Conservation (phyloP, 2,888 invertebrate genomes). For the Geotrupes spiniger region DNA sequence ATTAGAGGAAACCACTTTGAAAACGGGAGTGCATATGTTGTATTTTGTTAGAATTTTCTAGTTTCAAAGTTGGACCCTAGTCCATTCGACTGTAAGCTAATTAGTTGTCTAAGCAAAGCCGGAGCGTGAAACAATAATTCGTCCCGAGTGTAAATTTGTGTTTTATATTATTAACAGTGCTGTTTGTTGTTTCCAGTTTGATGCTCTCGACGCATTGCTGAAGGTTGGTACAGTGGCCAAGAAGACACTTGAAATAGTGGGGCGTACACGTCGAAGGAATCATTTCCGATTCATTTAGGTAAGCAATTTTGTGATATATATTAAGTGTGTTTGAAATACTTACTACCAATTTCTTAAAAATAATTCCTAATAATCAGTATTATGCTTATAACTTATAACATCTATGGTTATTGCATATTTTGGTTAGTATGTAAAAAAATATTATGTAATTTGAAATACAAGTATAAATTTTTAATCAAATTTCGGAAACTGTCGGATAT, state of each 20-base stretch:
- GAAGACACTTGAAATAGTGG: conserved; percentile 24
- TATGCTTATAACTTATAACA: too few species aligned
- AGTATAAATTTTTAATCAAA: too few species aligned
- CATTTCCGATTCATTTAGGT: conserved; percentile 17
- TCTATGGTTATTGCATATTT: too few species aligned
- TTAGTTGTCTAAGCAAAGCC: conserved; percentile 28
- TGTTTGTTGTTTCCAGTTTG: conserved; percentile 36
- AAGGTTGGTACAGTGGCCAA: conserved; percentile 25
- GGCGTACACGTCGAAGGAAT: conserved; percentile 18
- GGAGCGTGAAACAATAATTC: conserved; percentile 32
- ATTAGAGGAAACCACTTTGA: too few species aligned
- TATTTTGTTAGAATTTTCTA: conserved; percentile 33
- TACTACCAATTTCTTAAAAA: too few species aligned
- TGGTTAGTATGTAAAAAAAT: too few species aligned
- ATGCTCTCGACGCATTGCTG: conserved; percentile 17
- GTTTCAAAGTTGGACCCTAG: conserved; percentile 33
- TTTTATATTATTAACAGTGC: conserved; percentile 35
- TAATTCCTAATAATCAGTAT: too few species aligned
- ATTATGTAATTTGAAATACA: too few species aligned
- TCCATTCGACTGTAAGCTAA: conserved; percentile 35
- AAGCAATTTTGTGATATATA: conserved; percentile 15
- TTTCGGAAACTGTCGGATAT: too few species aligned
- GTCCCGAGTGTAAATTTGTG: conserved; percentile 25
- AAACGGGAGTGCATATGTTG: too few species aligned
- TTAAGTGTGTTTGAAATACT: too few species aligned